phyloP scores from a whole-genome alignment of 2,797 vertebrate species.

The Acanthurus lineatus region DNA sequence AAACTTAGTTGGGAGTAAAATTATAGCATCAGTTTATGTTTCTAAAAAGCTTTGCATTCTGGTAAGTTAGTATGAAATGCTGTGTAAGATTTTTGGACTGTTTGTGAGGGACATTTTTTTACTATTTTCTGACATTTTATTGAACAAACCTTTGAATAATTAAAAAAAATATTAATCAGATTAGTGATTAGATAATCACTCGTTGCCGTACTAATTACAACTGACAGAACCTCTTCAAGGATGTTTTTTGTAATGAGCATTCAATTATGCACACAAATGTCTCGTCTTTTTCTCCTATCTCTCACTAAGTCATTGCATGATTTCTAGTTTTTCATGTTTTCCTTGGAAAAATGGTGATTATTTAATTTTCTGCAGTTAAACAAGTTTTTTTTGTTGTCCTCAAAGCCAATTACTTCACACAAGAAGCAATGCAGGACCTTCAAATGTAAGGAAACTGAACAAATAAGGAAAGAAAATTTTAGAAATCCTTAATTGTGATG shows the following conservation, averaged over 20 bases:
- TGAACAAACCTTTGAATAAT: neutral
- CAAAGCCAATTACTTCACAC: too few species aligned
- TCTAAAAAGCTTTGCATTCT: too few species aligned
- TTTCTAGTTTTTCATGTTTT: neutral
- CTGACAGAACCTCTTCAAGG: neutral
- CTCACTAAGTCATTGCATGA: neutral
- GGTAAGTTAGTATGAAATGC: too few species aligned
- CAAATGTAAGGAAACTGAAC: too few species aligned
- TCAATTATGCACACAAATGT: neutral
- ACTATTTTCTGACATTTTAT: neutral
- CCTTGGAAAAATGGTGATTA: neutral
- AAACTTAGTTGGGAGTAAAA: too few species aligned
- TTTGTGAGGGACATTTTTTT: neutral
- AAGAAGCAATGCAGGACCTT: too few species aligned
- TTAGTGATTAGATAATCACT: neutral
- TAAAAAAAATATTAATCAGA: neutral
- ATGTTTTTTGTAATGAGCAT: neutral
- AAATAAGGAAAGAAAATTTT: too few species aligned
- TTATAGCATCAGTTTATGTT: too few species aligned
- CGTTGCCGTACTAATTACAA: neutral
- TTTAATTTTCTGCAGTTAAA: neutral
- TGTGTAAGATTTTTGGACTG: neutral
- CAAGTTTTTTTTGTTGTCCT: neutral
- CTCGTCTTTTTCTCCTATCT: neutral
- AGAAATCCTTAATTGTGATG: too few species aligned